Percentiles rank a stretch among this genome's conserved stretches.
Evolutionary conservation across 2,888 invertebrate species (phyloP).

Genomic region (Drosophila affinis): DNA sequence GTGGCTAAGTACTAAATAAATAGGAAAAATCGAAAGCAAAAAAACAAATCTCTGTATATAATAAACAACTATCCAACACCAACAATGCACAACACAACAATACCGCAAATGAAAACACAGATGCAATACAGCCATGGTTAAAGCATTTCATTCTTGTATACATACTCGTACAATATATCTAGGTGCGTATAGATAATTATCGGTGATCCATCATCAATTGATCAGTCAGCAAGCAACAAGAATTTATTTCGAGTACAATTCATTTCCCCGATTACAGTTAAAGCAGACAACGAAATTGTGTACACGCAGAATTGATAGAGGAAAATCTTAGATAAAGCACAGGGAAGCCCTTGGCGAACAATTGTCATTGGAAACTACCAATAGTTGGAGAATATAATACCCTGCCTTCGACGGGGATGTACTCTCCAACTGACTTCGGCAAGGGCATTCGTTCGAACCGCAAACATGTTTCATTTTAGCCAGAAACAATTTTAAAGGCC

Average conservation of each 20-base stretch:
- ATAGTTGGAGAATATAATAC: slow-evolving; percentile 11
- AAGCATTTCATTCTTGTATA: slow-evolving; percentile 32
- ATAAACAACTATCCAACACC: slow-evolving; percentile 34
- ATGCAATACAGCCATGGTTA: slow-evolving; percentile 9
- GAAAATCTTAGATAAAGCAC: slow-evolving; percentile 34
- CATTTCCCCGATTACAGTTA: slow-evolving; percentile 58
- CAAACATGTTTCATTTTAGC: slow-evolving; percentile 69
- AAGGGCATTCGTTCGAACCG: slow-evolving; percentile 44
- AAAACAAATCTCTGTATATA: slow-evolving; percentile 41
- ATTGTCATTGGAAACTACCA: slow-evolving; percentile 3
- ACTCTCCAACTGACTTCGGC: background rate
- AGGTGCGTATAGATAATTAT: slow-evolving; percentile 9
- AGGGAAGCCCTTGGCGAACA: background rate
- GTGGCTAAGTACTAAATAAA: slow-evolving; percentile 66
- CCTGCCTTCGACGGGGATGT: background rate
- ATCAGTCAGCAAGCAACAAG: slow-evolving; percentile 48
- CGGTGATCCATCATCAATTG: slow-evolving; percentile 24
- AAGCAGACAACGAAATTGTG: slow-evolving; percentile 70
- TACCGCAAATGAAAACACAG: slow-evolving; percentile 18
- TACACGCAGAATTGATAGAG: slow-evolving; percentile 26
- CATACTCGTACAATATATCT: slow-evolving; percentile 5
- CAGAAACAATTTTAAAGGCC: slow-evolving; percentile 54
- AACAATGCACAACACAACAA: slow-evolving; percentile 25
- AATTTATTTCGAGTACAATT: slow-evolving; percentile 67
- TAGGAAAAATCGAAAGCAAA: slow-evolving; percentile 46